phyloP scores from a whole-genome alignment of 2,113 vertebrate species.

The Hiodon alosoides region DNA sequence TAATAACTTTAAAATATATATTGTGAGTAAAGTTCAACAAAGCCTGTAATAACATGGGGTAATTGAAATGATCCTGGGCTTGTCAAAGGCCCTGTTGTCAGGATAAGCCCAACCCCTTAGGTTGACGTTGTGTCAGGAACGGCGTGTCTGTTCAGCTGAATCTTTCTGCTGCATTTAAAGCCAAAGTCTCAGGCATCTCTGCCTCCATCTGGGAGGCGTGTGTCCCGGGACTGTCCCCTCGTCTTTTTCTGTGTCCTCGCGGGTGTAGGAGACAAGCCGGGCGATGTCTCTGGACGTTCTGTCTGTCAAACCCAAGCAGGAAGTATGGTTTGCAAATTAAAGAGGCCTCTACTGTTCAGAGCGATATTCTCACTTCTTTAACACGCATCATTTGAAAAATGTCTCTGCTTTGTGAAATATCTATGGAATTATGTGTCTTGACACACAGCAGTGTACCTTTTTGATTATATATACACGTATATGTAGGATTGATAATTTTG shows the following conservation, averaged over 20 bases:
- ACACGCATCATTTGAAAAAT: conserved; percentile 38
- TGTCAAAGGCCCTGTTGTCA: too few relatives aligned
- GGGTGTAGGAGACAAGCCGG: background rate
- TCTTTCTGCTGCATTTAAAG: conserved; percentile 1
- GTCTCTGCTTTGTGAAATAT: conserved; percentile 46
- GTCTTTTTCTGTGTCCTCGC: background rate
- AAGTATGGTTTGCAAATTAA: conserved; percentile 47
- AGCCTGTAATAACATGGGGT: conserved; percentile 20
- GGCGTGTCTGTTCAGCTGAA: background rate
- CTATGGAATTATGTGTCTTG: conserved; percentile 28
- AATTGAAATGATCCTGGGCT: conserved; percentile 8
- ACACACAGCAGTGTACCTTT: background rate
- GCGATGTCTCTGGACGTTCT: background rate
- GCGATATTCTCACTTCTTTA: conserved; percentile 51
- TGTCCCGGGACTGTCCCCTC: too few relatives aligned
- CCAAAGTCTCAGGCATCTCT: background rate
- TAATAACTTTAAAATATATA: conserved; percentile 4
- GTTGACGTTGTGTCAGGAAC: background rate
- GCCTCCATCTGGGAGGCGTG: background rate
- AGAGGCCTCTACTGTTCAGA: conserved; percentile 36
- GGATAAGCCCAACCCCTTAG: background rate
- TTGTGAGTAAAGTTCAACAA: conserved; percentile 22
- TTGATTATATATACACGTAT: background rate
- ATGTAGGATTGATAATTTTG: background rate
- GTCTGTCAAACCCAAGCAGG: background rate